Base-by-base conservation (phyloP, 2,113 vertebrate genomes). In the Martes martes region DNA sequence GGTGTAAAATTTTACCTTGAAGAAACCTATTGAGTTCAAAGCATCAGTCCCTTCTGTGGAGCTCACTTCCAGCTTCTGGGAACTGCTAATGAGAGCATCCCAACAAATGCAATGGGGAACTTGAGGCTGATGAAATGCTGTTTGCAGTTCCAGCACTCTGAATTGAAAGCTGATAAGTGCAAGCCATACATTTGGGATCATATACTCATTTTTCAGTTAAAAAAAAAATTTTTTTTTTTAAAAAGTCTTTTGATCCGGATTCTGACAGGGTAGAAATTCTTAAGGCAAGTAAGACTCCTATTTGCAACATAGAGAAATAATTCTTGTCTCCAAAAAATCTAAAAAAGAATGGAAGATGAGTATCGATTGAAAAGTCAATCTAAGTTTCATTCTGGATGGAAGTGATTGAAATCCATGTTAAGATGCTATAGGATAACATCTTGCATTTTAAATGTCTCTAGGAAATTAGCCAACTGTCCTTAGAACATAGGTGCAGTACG, bases 331-430 rank as follows among this genome's bases (percentile, higher is more conserved):
- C 18, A 47, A 87, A 82, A 96, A 31, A 42, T 69, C 6, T 23
- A 84, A 81, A 45, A 39, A 67, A 85, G 85, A 94, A 52, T 8
- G 23, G 33, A 85, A 86, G 50, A 87, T 57, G 47, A 97, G 11
- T 74, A 76, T 45, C 92, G 78, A 95, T 61, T 86, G 3, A 82
- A 67, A 89, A 81, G 39, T 61, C 81, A 95, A 31, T 42, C 16
- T 76, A 87, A 96, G 63, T 94, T 96, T 95, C 89, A 90, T 92
- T 96, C 55, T 63, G 50, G 93, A 91, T 89, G 47, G 47, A 95
- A 91, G 13, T 55, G 59, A 83, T 73, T 79, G 78, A 93, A 89
- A 85, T 74, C 33, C 47, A 67, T 31, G 21, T 91, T 87, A 93
- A 42, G 19, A 83, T 15, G 16, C 36, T 90, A 19, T 52, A 67